Evolutionary conservation across 2,797 vertebrate genomes (phyloP).

Genomic region (Hypotaenidia philippensis): DNA sequence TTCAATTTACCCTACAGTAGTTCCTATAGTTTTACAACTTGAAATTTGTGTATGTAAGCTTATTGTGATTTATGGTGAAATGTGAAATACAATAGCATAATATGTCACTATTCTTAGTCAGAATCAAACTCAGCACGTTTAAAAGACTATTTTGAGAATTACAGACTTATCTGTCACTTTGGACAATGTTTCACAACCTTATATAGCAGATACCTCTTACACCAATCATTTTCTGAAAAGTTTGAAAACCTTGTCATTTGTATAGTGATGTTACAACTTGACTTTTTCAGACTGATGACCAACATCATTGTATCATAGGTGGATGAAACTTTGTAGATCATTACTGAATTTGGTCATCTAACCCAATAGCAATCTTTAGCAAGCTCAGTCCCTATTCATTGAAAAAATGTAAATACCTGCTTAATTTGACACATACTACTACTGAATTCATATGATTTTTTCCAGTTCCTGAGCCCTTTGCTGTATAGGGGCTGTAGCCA

Average conservation of each 20-base stretch:
- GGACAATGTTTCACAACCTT: not conserved
- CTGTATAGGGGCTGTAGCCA: not conserved
- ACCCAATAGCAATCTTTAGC: not conserved
- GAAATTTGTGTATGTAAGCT: not conserved
- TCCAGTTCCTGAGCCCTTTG: not conserved
- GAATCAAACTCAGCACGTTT: not conserved
- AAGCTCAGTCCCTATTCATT: not conserved
- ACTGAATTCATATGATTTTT: not conserved
- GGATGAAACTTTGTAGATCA: not conserved
- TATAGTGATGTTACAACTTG: not conserved
- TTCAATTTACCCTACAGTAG: not conserved
- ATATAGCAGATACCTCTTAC: not conserved
- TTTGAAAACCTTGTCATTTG: not conserved
- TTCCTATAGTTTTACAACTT: not conserved
- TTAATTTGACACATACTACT: slow-evolving; percentile 17
- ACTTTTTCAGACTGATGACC: not conserved
- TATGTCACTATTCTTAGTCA: not conserved
- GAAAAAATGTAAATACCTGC: slow-evolving; percentile 5
- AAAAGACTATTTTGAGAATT: slow-evolving; percentile 5
- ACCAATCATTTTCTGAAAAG: not conserved
- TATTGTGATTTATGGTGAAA: not conserved
- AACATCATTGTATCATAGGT: not conserved
- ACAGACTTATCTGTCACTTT: not conserved
- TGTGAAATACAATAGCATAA: slow-evolving; percentile 32
- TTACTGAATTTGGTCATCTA: not conserved